A percentile compares a stretch with the other conserved stretches of the same genome.
phyloP scores from a whole-genome alignment of 2,797 vertebrate species.

The Serranus cabrilla region DNA sequence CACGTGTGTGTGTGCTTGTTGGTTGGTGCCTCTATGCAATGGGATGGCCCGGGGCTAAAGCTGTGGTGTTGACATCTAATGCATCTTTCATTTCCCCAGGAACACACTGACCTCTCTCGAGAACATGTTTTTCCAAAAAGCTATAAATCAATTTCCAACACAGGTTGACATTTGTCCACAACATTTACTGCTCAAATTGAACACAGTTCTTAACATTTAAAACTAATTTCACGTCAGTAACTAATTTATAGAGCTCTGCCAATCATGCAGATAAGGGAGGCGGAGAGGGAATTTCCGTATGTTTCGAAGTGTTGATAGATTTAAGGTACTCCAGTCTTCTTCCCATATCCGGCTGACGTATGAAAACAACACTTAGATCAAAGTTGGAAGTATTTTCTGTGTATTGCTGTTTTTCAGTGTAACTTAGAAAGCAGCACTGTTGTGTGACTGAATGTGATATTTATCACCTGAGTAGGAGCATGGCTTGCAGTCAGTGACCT shows the following conservation, averaged over 20 bases:
- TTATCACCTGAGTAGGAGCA: not conserved
- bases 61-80: constrained; percentile 71
- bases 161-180: constrained; percentile 79
- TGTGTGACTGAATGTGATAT: constrained; percentile 12
- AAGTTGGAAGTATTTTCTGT: not conserved
- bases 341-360: not conserved
- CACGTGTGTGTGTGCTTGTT: not conserved
- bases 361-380: not conserved
- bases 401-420: not conserved
- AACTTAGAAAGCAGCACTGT: not conserved
- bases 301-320: not conserved
- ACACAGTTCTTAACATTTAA: constrained; percentile 84
- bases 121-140: constrained; percentile 73
- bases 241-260: constrained; percentile 63
- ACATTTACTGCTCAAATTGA: constrained; percentile 79
- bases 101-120: constrained; percentile 76
- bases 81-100: constrained; percentile 79
- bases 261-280: constrained; percentile 12
- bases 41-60: constrained; percentile 57
- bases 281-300: constrained; percentile 5
- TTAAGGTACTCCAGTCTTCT: not conserved
- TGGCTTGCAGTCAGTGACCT: not conserved
- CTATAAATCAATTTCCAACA: constrained; percentile 84
- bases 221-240: constrained; percentile 74
- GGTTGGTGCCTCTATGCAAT: constrained; percentile 22